Conservation (phyloP, 53 echinoderm and acorn worm species). For the Paracentrotus lividus region DNA sequence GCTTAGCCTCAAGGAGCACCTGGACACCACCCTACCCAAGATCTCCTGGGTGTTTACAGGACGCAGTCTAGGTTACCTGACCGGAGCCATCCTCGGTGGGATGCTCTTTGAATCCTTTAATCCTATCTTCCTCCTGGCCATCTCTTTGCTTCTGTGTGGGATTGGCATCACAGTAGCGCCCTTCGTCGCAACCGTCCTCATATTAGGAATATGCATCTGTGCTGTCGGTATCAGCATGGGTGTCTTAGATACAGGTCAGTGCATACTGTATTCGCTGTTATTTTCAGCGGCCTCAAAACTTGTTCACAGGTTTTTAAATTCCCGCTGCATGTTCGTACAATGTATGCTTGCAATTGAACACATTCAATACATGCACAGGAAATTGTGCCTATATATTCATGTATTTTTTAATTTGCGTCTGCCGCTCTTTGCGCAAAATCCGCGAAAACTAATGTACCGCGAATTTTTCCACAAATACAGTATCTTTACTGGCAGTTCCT, state of each 20-base stretch:
- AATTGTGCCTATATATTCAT: no score
- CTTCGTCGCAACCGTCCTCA: slow-evolving; percentile 63
- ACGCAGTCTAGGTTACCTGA: slow-evolving; percentile 85
- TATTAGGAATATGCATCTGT: slow-evolving; percentile 60
- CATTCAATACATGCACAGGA: no score
- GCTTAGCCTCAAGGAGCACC: slow-evolving; percentile 70
- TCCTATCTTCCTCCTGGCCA: slow-evolving; percentile 69
- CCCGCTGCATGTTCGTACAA: no score
- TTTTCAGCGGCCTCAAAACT: no score
- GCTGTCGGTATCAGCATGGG: slow-evolving; percentile 92
- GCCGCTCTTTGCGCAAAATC: no score
- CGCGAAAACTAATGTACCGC: no score
- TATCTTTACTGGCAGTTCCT: no score
- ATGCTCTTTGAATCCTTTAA: slow-evolving; percentile 80
- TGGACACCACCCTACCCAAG: slow-evolving; percentile 60
- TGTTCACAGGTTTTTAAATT: no score
- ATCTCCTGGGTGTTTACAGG: slow-evolving; percentile 86
- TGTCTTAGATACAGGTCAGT: slow-evolving; percentile 87
- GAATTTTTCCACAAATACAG: no score
- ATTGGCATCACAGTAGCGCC: slow-evolving; percentile 74
- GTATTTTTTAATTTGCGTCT: no score
- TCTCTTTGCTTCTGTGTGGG: slow-evolving; percentile 66
- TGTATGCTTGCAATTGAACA: no score
- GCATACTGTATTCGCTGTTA: no score
- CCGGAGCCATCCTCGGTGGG: slow-evolving; percentile 82